Conservation (phyloP, 2,888 invertebrate genomes). For the Tetranychus truncatus region DNA sequence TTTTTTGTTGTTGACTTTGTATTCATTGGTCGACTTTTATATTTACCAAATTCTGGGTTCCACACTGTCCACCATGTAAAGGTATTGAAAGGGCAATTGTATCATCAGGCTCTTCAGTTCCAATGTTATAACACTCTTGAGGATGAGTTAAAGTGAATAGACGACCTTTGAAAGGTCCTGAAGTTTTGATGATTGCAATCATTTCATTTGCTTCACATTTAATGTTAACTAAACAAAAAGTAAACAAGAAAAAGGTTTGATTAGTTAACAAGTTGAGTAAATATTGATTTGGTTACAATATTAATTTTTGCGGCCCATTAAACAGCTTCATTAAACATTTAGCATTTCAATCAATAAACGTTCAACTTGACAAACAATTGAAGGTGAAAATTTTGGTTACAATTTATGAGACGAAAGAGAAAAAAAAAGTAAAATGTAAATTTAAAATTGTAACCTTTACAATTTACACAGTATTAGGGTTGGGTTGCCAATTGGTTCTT, state of each 20-base stretch:
- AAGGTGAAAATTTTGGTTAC: too few relatives aligned
- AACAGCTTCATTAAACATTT: too few relatives aligned
- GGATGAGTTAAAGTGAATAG: slow-evolving; percentile 26
- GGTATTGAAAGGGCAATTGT: slow-evolving; percentile 26
- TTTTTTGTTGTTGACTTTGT: too few relatives aligned
- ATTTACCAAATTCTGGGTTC: slow-evolving; percentile 23
- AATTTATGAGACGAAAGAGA: too few relatives aligned
- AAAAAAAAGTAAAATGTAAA: too few relatives aligned
- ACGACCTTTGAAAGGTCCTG: slow-evolving; percentile 25
- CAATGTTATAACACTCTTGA: slow-evolving; percentile 23
- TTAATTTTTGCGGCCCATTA: too few relatives aligned
- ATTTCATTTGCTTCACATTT: slow-evolving; percentile 27
- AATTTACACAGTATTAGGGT: background rate
- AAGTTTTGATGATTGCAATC: slow-evolving; percentile 26
- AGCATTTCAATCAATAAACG: too few relatives aligned
- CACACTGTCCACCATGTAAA: slow-evolving; percentile 25
- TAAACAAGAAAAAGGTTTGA: background rate
- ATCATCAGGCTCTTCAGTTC: slow-evolving; percentile 7
- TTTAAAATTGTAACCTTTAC: too few relatives aligned
- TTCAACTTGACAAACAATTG: too few relatives aligned
- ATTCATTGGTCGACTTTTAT: too few relatives aligned
- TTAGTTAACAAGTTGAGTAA: background rate
- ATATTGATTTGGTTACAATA: too few relatives aligned
- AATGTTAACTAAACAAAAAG: slow-evolving; percentile 24
- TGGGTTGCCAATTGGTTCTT: background rate